phyloP scores from a whole-genome alignment of 1,140 invertebrate species.

The Cephus cinctus region DNA sequence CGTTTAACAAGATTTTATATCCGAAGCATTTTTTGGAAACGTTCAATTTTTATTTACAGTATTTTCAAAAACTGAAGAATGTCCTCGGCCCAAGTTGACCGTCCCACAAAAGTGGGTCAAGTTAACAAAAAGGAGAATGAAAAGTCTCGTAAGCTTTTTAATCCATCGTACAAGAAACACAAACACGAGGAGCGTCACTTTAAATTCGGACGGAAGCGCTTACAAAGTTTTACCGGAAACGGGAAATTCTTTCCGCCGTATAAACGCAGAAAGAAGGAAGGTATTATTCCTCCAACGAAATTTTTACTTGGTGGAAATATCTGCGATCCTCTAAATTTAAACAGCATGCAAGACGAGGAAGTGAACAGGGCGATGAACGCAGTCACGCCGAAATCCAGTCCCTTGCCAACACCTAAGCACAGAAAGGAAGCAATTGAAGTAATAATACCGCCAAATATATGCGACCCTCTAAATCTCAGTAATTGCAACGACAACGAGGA shows the following conservation, averaged over 20 bases:
- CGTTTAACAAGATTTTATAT: too few relatives aligned
- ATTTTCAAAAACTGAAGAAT: too few relatives aligned
- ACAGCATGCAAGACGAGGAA: conserved; percentile 87
- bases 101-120: conserved; percentile 32
- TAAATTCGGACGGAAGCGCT: conserved; percentile 56
- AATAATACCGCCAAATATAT: conserved; percentile 88
- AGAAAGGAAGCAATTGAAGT: conserved; percentile 83
- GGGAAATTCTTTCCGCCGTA: conserved; percentile 56
- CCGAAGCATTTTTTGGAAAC: too few relatives aligned
- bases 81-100: conserved; percentile 44
- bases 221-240: conserved; percentile 55
- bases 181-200: conserved; percentile 53
- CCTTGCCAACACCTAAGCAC: conserved; percentile 81
- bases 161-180: conserved; percentile 44
- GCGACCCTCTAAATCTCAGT: conserved; percentile 86
- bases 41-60: too few relatives aligned
- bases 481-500: conserved; percentile 76
- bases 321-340: conserved; percentile 91
- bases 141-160: conserved; percentile 39
- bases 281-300: conserved; percentile 79
- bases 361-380: conserved; percentile 83
- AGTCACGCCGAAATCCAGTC: conserved; percentile 84
- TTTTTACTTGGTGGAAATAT: conserved; percentile 95
- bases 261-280: conserved; percentile 71
- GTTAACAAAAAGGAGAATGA: conserved; percentile 45